phyloP scores from a whole-genome alignment of 2,113 vertebrate genomes.

The Anhinga rufa region DNA sequence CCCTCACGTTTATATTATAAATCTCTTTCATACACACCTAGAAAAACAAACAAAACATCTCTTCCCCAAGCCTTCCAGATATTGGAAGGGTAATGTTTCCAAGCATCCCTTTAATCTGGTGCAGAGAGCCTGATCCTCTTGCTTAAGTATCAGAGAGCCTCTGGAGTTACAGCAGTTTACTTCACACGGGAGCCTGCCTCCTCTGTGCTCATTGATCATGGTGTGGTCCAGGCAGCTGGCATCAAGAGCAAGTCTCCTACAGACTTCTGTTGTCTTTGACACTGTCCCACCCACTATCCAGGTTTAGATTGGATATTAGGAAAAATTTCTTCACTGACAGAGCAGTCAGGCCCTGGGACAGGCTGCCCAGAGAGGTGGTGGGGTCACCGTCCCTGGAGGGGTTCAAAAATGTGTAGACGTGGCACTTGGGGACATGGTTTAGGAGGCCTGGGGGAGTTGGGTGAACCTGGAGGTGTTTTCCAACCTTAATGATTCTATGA shows the following conservation, averaged over 20 bases:
- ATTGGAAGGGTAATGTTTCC: background rate
- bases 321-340: too few relatives aligned
- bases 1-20: background rate
- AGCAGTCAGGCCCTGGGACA: too few relatives aligned
- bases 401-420: too few relatives aligned
- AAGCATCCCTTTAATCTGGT: background rate
- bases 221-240: background rate
- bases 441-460: too few relatives aligned
- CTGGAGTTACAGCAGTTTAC: background rate
- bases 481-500: too few relatives aligned
- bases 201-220: accelerated
- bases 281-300: too few relatives aligned
- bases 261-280: background rate
- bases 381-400: too few relatives aligned
- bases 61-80: too few relatives aligned
- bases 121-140: background rate
- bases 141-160: background rate
- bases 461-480: too few relatives aligned
- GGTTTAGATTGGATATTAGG: too few relatives aligned
- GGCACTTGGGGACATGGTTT: too few relatives aligned
- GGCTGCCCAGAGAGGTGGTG: too few relatives aligned
- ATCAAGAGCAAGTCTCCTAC: accelerated
- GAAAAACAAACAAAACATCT: background rate
- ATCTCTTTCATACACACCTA: background rate
- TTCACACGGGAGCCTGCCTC: background rate